Evolutionary conservation across 1,140 invertebrate genomes (phyloP).

Genomic region (Drosophila nigrodunni): DNA sequence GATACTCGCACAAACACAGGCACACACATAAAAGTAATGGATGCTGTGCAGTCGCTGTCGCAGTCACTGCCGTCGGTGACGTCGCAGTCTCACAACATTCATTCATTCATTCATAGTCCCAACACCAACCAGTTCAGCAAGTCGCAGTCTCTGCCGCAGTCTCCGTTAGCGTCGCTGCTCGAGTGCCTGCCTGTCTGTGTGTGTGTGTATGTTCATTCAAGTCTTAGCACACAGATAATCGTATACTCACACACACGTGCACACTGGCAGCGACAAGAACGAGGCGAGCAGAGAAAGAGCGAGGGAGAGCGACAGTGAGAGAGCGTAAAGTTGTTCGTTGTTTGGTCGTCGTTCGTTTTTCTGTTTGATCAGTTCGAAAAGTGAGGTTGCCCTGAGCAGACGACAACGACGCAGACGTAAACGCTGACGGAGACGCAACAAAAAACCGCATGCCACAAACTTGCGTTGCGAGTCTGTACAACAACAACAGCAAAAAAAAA

Average conservation of each 20-base stretch:
- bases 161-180: conserved; percentile 2
- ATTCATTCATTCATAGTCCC: conserved; percentile 43
- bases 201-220: conserved; percentile 53
- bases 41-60: conserved; percentile 35
- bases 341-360: conserved; percentile 57
- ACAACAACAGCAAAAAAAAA: conserved; percentile 25
- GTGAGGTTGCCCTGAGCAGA: conserved; percentile 69
- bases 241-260: conserved; percentile 38
- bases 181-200: conserved; percentile 1
- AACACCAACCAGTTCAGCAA: conserved; percentile 3
- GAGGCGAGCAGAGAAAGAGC: conserved; percentile 22
- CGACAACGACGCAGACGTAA: conserved; percentile 34
- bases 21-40: conserved; percentile 2
- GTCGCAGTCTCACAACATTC: conserved; percentile 29
- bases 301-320: neutral
- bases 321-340: conserved; percentile 37
- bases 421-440: conserved; percentile 18
- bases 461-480: neutral
- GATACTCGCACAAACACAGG: conserved; percentile 36
- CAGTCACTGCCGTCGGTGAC: neutral
- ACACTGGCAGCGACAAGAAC: conserved; percentile 16
- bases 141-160: conserved; percentile 27
- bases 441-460: conserved; percentile 9
- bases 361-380: conserved; percentile 81
- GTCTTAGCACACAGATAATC: conserved; percentile 47